These are phyloP conservation scores for Aplysina aerophoba DNA, from an alignment of 37 sponge, comb jelly and placozoan species.

Conservation along the genomic window DNA sequence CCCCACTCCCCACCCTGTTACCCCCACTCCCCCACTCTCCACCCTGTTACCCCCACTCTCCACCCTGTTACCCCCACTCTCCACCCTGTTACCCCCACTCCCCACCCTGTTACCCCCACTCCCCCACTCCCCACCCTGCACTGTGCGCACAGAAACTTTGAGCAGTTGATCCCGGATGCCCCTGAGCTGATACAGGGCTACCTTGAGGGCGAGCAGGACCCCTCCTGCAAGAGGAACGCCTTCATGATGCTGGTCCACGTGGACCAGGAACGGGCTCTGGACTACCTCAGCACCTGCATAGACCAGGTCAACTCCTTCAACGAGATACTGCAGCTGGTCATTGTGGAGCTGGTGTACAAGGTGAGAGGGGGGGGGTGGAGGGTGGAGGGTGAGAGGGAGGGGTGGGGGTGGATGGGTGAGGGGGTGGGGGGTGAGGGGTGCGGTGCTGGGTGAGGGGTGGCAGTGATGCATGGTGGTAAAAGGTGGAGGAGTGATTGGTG, in stretches of 20 bases:
- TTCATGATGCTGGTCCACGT: constrained; percentile 99
- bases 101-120: no score
- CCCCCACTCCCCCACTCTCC: no score
- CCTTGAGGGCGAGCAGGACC: constrained; percentile 95
- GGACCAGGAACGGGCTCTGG: constrained; percentile 95
- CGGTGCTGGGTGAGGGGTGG: background rate
- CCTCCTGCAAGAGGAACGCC: constrained; percentile 99
- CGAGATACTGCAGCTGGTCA: constrained; percentile 98
- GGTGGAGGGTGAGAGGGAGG: background rate
- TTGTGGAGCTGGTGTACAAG: constrained; percentile 99
- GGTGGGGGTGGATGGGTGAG: background rate
- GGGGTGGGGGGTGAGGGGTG: background rate
- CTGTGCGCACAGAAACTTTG: constrained; percentile 94
- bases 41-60: no score
- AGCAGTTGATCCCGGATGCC: constrained; percentile 94
- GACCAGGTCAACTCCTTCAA: constrained; percentile 95
- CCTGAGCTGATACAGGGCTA: constrained; percentile 96
- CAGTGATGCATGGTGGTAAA: background rate
- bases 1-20: no score
- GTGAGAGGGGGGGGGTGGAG: constrained; percentile 37
- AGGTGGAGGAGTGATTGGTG: background rate
- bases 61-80: no score
- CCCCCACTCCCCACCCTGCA: no score
- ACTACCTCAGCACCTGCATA: constrained; percentile 94
- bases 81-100: no score